Evolutionary conservation across 2,888 invertebrate species (phyloP).

Genomic region (Prosapia bicincta): DNA sequence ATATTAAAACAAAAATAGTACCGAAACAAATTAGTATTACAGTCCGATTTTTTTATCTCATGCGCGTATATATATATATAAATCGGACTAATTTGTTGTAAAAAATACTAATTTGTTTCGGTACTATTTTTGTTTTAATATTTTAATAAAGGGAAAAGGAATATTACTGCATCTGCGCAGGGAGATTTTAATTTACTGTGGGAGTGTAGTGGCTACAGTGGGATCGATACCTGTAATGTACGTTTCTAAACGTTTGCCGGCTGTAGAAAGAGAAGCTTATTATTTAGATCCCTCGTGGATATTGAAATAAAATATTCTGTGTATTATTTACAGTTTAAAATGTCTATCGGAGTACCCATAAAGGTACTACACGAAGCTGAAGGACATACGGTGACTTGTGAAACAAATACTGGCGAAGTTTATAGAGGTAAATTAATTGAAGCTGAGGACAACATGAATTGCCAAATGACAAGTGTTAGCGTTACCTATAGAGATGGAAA

Average conservation of each 20-base stretch:
- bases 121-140: too few relatives aligned
- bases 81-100: too few relatives aligned
- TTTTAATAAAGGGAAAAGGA: too few relatives aligned
- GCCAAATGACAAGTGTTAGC: constrained; percentile 92
- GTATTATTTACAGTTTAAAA: too few relatives aligned
- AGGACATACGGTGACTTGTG: constrained; percentile 97
- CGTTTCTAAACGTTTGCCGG: neutral
- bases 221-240: neutral
- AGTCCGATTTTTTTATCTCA: too few relatives aligned
- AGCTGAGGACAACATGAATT: constrained; percentile 99
- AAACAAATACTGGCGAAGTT: constrained; percentile 98
- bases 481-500: constrained; percentile 94
- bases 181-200: neutral
- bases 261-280: neutral
- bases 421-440: constrained; percentile 96
- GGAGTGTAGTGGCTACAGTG: neutral
- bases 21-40: too few relatives aligned
- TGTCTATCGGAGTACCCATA: constrained; percentile 99
- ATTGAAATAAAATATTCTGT: too few relatives aligned
- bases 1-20: too few relatives aligned
- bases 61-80: too few relatives aligned
- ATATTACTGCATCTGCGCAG: neutral
- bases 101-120: too few relatives aligned
- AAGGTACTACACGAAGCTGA: constrained; percentile 99
- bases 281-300: too few relatives aligned